Evolutionary conservation across 1,140 invertebrate genomes (phyloP), one percentile per base, ranked within the genome.

Genomic region (Drosophila arawakana): DNA sequence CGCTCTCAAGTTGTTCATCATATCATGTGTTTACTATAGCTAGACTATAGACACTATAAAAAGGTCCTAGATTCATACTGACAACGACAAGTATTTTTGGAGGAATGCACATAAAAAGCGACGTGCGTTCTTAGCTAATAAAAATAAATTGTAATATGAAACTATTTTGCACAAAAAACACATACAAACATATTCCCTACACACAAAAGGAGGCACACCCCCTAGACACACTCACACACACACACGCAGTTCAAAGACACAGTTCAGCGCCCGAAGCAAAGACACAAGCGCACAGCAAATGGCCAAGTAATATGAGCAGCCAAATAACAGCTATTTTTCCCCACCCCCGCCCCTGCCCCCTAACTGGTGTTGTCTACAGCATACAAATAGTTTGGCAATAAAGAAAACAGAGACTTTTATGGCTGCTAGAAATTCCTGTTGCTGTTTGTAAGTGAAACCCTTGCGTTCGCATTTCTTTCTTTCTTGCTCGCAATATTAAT

Each of bases 121-220:
- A 50, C 4, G 15, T 46, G 63, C 55, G 62, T 54, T 59, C 37
- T 63, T 46, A 61, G 61, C 66, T 62, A 75, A 78, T 78, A 71
- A 80, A 86, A 88, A 73, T 88, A 88, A 79, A 86, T 76, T 88
- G 79, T 72, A 86, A 79, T 86, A 86, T 86, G 76, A 81, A 86
- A 76, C 81, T 81, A 85, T 82, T 73, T 60, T 55, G n/a, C 52
- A 62, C 44, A 62, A 47, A 47, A 55, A 18, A 59, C 46, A 44
- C 13, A 52, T 30, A 30, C 6, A 30, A 30, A 30, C 25, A 30
- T 30, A 30, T 30, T 30, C 25, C 25, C 25, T 30, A 30, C 7
- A 67, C 25, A 37, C 21, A 41, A 6, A 37, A n/a, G 41, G 2
- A 62, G 18, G 37, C 30, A 52, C 15, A 57, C 5, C 3, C 50